A percentile compares a stretch with the other conserved stretches of the same genome.
These are phyloP conservation scores for Isichthys henryi DNA, from an alignment of 2,113 vertebrate species.

Conservation along the genomic window DNA sequence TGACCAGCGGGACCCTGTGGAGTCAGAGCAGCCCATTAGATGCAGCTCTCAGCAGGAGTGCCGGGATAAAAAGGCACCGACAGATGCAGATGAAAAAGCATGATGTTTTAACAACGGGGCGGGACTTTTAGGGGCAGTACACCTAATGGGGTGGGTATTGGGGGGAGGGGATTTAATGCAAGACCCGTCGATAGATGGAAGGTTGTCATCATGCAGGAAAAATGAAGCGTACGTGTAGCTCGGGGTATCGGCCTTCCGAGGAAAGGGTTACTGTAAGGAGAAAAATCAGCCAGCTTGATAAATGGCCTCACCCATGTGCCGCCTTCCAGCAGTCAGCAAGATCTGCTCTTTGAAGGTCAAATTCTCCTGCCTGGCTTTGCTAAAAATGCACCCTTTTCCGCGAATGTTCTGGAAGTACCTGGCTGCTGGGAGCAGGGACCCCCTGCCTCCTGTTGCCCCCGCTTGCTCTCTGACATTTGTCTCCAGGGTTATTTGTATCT, in stretches of 20 bases:
- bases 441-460: neutral
- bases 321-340: neutral
- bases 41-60: neutral
- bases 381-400: neutral
- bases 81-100: neutral
- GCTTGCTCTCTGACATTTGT: neutral
- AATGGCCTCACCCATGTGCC: neutral
- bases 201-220: neutral
- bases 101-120: neutral
- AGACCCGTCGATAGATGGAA: neutral
- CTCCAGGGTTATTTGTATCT: neutral
- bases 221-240: neutral
- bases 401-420: neutral
- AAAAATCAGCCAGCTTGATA: neutral
- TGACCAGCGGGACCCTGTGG: neutral
- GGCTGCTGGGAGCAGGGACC: neutral
- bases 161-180: neutral
- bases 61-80: neutral
- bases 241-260: neutral
- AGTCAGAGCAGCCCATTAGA: neutral
- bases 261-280: neutral
- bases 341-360: conserved; percentile 2
- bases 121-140: neutral
- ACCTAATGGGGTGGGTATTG: neutral
- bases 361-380: neutral